Conservation (phyloP, 2,888 invertebrate species). For the Iselma pallidipennis region DNA sequence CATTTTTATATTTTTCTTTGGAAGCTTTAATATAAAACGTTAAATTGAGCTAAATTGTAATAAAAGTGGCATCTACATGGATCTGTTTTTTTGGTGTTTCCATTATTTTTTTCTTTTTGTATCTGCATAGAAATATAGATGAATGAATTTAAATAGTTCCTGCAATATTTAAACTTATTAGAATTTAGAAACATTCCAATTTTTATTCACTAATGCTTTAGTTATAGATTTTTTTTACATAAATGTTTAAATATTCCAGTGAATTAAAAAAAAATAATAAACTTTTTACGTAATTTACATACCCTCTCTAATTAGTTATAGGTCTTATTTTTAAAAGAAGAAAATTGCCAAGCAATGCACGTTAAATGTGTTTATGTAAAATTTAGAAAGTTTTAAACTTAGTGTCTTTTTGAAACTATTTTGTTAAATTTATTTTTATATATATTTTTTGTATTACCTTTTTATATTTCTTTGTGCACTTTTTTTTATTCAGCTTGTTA, state of each 20-base stretch:
- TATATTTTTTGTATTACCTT: not conserved
- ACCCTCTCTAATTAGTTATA: not conserved
- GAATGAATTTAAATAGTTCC: conserved; percentile 22
- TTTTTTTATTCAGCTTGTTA: conserved; percentile 14
- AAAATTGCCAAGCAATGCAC: conserved; percentile 9
- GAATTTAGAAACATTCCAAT: conserved; percentile 17
- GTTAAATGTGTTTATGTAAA: conserved; percentile 18
- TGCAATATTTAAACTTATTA: conserved; percentile 16
- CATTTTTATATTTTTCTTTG: not conserved
- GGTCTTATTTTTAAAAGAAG: not conserved
- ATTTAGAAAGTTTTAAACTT: not conserved
- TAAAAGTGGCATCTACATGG: conserved; percentile 1
- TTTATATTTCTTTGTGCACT: conserved; percentile 6
- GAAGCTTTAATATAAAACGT: not conserved
- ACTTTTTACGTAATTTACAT: not conserved
- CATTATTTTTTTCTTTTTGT: not conserved
- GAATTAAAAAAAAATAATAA: not conserved
- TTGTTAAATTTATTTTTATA: not conserved
- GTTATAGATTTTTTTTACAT: not conserved
- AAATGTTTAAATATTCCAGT: not conserved
- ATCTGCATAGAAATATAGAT: conserved; percentile 12
- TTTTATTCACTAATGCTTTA: conserved; percentile 12
- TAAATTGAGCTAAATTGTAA: conserved; percentile 19
- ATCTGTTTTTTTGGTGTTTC: not conserved
- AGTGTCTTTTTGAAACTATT: not conserved